These are phyloP conservation scores for Rhinogobius similis DNA, from an alignment of 2,113 vertebrate genomes.

Conservation along the genomic window DNA sequence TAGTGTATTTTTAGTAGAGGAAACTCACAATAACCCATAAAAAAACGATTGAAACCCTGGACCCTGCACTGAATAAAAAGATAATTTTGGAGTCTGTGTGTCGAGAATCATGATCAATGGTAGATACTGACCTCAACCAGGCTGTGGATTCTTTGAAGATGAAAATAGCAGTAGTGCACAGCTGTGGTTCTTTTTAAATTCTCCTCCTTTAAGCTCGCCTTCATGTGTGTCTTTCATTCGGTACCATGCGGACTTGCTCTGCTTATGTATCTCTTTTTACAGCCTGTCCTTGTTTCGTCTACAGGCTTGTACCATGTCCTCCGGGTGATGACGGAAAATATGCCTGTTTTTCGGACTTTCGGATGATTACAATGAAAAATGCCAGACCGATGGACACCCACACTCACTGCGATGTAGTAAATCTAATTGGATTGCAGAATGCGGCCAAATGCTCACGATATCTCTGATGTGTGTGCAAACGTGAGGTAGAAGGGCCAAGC, in stretches of 20 bases:
- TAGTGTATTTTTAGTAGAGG: not conserved
- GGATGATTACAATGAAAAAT: constrained; percentile 48
- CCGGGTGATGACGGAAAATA: constrained; percentile 18
- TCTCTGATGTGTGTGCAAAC: constrained; percentile 46
- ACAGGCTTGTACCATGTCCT: constrained; percentile 23
- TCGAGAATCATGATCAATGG: constrained; percentile 26
- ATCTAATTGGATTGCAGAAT: constrained; percentile 51
- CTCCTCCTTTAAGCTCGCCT: not conserved
- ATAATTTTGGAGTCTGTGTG: not conserved
- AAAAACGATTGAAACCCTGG: not conserved
- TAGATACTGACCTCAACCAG: constrained; percentile 35
- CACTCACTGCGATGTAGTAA: constrained; percentile 37
- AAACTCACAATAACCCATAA: not conserved
- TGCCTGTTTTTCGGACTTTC: constrained; percentile 42
- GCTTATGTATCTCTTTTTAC: constrained; percentile 1
- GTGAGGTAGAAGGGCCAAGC: constrained; percentile 27
- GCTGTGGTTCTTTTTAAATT: constrained; percentile 22
- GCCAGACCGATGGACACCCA: constrained; percentile 50
- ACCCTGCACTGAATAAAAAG: not conserved
- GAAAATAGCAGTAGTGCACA: constrained; percentile 31
- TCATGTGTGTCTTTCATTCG: not conserved
- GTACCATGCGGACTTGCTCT: not conserved
- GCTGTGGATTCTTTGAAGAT: constrained; percentile 27
- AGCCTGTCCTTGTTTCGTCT: constrained; percentile 24
- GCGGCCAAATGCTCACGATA: constrained; percentile 27